A percentile compares a stretch with the other conserved stretches of the same genome.
Conservation (phyloP, 2,888 invertebrate species). For the Melanargia galathea region DNA sequence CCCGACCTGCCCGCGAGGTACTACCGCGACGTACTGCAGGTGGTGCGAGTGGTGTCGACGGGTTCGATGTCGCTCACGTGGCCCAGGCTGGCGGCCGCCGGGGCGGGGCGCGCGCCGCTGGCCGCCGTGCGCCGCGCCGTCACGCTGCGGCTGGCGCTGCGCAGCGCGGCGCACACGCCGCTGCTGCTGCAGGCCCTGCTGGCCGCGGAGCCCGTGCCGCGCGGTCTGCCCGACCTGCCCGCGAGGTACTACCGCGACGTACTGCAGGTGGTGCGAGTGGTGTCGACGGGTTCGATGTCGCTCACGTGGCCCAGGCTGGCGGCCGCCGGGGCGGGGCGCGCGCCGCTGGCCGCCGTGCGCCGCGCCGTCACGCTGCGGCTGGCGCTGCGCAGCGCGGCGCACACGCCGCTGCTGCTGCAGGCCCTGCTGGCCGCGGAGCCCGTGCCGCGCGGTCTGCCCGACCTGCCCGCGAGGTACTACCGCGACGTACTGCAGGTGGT, state of each 20-base stretch:
- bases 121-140: conserved; percentile 40
- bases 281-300: conserved; percentile 45
- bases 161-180: conserved; percentile 87
- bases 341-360: conserved; percentile 40
- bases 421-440: conserved; percentile 84
- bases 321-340: conserved; percentile 45
- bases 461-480: conserved; percentile 32
- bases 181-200: conserved; percentile 84
- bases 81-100: conserved; percentile 40
- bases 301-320: conserved; percentile 12
- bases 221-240: conserved; percentile 55
- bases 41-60: conserved; percentile 43
- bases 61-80: conserved; percentile 39
- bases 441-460: conserved; percentile 68
- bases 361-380: conserved; percentile 40
- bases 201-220: conserved; percentile 77
- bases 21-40: too few relatives aligned
- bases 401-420: conserved; percentile 87
- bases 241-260: too few relatives aligned
- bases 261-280: conserved; percentile 35
- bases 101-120: conserved; percentile 42
- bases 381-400: conserved; percentile 81
- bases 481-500: conserved; percentile 25
- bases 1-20: too few relatives aligned
- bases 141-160: conserved; percentile 58